phyloP scores from a whole-genome alignment of 1,140 invertebrate genomes.

The Ceratina japonica region DNA sequence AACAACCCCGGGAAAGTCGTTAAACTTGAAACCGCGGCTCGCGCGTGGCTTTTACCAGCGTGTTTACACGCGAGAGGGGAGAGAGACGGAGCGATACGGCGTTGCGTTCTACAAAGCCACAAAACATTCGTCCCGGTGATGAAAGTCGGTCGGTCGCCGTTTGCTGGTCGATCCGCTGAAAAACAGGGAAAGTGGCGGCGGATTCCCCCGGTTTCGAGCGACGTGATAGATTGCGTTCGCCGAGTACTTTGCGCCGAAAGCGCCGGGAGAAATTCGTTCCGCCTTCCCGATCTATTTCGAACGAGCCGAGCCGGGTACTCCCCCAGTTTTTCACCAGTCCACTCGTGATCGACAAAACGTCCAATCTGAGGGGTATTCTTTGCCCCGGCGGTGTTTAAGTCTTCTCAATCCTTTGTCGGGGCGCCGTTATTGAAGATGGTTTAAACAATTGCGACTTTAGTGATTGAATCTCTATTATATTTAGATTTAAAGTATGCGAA shows the following conservation, averaged over 20 bases:
- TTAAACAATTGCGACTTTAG: no score
- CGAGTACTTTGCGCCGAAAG: neutral
- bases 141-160: slow-evolving; percentile 32
- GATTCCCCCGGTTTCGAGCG: slow-evolving; percentile 4
- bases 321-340: neutral
- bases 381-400: neutral
- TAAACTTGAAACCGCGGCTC: slow-evolving; percentile 12
- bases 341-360: neutral
- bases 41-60: neutral
- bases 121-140: slow-evolving; percentile 21
- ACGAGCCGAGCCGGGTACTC: neutral
- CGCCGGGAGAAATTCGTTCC: slow-evolving; percentile 3
- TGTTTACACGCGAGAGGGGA: neutral
- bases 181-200: slow-evolving; percentile 25
- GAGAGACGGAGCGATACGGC: no score
- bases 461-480: no score
- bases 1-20: slow-evolving; percentile 4
- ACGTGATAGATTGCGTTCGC: slow-evolving; percentile 24
- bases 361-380: neutral
- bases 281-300: slow-evolving; percentile 7
- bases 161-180: slow-evolving; percentile 16
- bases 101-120: slow-evolving; percentile 8
- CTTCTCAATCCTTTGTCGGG: neutral
- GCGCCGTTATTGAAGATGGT: neutral
- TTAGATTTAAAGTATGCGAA: no score